Evolutionary conservation across 2,113 vertebrate genomes (phyloP), one percentile per base, ranked within the genome.

Genomic region (Passer domesticus): DNA sequence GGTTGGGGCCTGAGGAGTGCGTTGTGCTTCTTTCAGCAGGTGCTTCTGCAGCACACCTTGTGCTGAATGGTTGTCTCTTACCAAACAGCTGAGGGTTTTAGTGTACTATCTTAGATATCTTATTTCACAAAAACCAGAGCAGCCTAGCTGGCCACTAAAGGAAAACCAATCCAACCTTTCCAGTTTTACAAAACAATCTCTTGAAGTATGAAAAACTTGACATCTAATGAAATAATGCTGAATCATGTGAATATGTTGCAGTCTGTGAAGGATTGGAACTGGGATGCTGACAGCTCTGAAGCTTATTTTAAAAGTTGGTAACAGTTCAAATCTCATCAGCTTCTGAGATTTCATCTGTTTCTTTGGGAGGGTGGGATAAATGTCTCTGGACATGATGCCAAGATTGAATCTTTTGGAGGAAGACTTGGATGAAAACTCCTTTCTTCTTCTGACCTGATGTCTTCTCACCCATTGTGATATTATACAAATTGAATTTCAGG

Each of bases 301-400:
- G 67, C 35, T 41, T 82, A 87, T 95, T 94, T 88, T 43, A 39
- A 77, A 83, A 77, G 75, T 75, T 95, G 90, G 64, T 86, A 92
- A 72, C 80, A 14, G 68, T 90, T 93, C 88, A 96, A 78, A 74
- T 94, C 92, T 86, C 39, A 69, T 96, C 90, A 94, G 35, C 83
- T 96, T 95, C 85, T 95, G 92, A 90, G 79, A 60, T 78, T 92
- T 90, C 69, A 74, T 92, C 87, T 93, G 63, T 84, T 93, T 94
- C 85, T 90, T 95, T 63, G 58, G 56, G 76, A 88, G 90, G 52
- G 37, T 92, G 90, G 90, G 64, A 93, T 95, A 89, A 95, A 87
- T 55, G 82, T 74, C 75, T 93, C 44, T 88, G 80, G 93, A 94
- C 56, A 20, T 1, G 19, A 81, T 79, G 93, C 88, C 78, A 95